Conservation (phyloP, 2,797 vertebrate genomes). For the Myoxocephalus aenaeus region DNA sequence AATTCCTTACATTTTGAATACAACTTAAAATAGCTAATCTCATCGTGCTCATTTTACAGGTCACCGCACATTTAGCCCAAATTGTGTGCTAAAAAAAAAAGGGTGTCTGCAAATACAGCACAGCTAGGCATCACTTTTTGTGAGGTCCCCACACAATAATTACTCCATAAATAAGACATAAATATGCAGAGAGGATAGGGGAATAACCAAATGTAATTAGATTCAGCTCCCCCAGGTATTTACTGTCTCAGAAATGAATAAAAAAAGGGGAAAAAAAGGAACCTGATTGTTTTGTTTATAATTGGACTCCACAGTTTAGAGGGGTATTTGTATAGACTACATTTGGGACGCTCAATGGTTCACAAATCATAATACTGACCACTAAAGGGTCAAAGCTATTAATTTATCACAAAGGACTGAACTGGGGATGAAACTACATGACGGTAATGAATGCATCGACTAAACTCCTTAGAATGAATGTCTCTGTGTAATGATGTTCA, state of each 20-base stretch:
- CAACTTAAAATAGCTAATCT: neutral
- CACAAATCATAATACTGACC: neutral
- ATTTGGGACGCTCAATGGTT: neutral
- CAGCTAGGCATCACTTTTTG: neutral
- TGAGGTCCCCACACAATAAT: neutral
- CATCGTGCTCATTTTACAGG: neutral
- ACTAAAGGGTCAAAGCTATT: neutral
- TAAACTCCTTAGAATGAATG: constrained; percentile 5
- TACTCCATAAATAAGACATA: constrained; percentile 2
- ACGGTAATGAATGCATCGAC: constrained; percentile 1
- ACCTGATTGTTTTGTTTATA: neutral
- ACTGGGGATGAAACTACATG: neutral
- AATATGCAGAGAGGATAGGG: neutral
- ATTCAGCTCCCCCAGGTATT: neutral
- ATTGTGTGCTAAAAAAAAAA: neutral
- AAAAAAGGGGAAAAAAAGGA: neutral
- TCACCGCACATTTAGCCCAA: neutral
- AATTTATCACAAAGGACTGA: neutral
- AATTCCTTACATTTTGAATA: neutral
- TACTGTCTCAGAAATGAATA: neutral
- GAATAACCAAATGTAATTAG: neutral
- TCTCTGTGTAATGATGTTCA: constrained; percentile 2
- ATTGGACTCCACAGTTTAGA: neutral
- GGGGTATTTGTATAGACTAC: too few species aligned
- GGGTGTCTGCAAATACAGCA: neutral